phyloP scores from a whole-genome alignment of 2,888 invertebrate genomes.

The Drosophila peninsularis region DNA sequence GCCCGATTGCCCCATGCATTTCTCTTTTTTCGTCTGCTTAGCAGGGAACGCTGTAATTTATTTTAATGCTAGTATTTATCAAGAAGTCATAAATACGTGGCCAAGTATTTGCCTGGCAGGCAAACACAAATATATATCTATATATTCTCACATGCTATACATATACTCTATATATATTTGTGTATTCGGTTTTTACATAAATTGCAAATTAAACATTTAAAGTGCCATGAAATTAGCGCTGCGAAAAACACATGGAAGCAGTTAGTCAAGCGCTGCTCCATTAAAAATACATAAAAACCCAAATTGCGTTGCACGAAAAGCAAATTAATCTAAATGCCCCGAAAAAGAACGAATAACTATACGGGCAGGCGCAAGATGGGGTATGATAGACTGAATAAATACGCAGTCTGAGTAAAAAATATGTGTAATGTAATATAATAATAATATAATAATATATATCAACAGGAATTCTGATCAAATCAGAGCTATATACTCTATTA shows the following conservation, averaged over 20 bases:
- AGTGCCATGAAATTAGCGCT: conserved; percentile 72
- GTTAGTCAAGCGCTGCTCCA: conserved; percentile 47
- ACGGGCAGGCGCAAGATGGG: background rate
- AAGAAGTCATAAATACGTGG: conserved; percentile 70
- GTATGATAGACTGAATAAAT: conserved; percentile 4
- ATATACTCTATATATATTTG: conserved; percentile 15
- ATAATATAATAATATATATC: no score
- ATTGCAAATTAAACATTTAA: conserved; percentile 79
- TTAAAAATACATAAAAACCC: conserved; percentile 75
- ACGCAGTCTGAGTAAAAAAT: background rate
- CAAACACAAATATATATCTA: conserved; percentile 8
- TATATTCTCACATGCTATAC: background rate
- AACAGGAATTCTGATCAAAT: no score
- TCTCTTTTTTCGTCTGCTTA: conserved; percentile 38
- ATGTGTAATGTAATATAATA: no score
- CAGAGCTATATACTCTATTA: no score
- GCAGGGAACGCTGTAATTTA: conserved; percentile 82
- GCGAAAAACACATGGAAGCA: conserved; percentile 62
- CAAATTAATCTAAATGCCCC: conserved; percentile 63
- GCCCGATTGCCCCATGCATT: background rate
- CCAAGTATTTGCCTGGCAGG: conserved; percentile 45
- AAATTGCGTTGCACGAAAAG: conserved; percentile 44
- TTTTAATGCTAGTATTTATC: conserved; percentile 84
- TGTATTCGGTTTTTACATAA: conserved; percentile 56
- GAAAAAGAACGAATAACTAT: conserved; percentile 48